Conservation (phyloP, 2,888 invertebrate genomes). For the Tiliacea citrago region DNA sequence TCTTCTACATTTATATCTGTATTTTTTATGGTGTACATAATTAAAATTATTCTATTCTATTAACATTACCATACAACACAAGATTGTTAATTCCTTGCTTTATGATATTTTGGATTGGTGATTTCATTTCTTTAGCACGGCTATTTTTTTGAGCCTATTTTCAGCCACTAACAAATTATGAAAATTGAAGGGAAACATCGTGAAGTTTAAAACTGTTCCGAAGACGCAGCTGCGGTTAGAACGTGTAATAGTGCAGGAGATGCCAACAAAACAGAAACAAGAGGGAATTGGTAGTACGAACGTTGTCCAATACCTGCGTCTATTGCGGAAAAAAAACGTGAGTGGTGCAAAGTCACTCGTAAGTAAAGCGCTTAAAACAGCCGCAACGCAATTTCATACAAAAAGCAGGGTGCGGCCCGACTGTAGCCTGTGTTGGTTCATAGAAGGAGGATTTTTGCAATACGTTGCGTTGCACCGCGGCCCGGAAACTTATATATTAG, state of each 20-base stretch:
- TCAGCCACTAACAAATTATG: background rate
- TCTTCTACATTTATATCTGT: too few relatives aligned
- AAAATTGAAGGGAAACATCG: background rate
- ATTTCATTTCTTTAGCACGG: too few relatives aligned
- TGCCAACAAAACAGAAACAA: slow-evolving; percentile 52
- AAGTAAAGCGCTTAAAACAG: too few relatives aligned
- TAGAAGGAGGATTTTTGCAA: too few relatives aligned
- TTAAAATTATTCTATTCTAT: too few relatives aligned
- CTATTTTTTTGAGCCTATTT: background rate
- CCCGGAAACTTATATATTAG: too few relatives aligned
- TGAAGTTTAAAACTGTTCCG: slow-evolving; percentile 18
- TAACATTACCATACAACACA: background rate
- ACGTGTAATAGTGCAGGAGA: slow-evolving; percentile 71
- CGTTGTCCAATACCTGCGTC: slow-evolving; percentile 2
- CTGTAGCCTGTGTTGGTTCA: too few relatives aligned
- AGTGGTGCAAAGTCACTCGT: background rate
- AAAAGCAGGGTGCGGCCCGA: too few relatives aligned
- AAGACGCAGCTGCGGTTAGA: slow-evolving; percentile 74
- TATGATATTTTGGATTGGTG: background rate
- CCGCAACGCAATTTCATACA: too few relatives aligned
- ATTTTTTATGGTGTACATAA: too few relatives aligned
- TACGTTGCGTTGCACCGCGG: too few relatives aligned
- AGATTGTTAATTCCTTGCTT: background rate
- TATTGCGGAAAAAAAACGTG: background rate
- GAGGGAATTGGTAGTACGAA: background rate